phyloP scores from a whole-genome alignment of 1,140 invertebrate species.

The Tetragnatha versicolor region DNA sequence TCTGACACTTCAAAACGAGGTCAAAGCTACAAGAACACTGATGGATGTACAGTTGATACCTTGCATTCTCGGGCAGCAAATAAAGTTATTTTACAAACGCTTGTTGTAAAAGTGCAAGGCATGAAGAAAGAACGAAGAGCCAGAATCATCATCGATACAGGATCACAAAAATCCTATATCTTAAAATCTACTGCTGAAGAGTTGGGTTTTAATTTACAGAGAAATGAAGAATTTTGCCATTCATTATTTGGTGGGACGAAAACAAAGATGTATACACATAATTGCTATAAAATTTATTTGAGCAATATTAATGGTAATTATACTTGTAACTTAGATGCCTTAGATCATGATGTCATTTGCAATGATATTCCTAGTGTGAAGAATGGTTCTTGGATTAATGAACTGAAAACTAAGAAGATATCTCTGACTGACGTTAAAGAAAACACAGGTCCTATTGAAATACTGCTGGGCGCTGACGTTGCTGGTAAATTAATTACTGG shows the following conservation, averaged over 20 bases:
- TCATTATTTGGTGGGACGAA: neutral
- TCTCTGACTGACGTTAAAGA: neutral
- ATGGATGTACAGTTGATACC: neutral
- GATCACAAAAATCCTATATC: neutral
- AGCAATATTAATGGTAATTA: no score
- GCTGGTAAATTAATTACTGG: slow-evolving; percentile 15
- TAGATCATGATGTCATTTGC: slow-evolving; percentile 10
- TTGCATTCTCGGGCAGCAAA: neutral
- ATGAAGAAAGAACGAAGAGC: neutral
- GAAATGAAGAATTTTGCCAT: neutral
- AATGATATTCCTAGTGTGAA: neutral
- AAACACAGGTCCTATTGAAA: neutral
- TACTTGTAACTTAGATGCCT: no score
- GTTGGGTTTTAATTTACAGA: slow-evolving; percentile 5
- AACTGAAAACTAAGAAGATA: neutral
- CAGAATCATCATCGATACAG: neutral
- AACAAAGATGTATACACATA: neutral
- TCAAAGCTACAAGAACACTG: neutral
- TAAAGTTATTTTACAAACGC: slow-evolving; percentile 16
- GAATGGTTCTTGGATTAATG: neutral
- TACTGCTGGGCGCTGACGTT: neutral
- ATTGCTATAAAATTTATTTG: no score
- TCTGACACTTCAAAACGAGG: neutral
- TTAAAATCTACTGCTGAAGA: slow-evolving; percentile 1
- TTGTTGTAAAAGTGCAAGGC: neutral